Evolutionary conservation across 2,113 vertebrate genomes (phyloP), one percentile per base, ranked within the genome.

Genomic region (Campylomormyrus tamandua): DNA sequence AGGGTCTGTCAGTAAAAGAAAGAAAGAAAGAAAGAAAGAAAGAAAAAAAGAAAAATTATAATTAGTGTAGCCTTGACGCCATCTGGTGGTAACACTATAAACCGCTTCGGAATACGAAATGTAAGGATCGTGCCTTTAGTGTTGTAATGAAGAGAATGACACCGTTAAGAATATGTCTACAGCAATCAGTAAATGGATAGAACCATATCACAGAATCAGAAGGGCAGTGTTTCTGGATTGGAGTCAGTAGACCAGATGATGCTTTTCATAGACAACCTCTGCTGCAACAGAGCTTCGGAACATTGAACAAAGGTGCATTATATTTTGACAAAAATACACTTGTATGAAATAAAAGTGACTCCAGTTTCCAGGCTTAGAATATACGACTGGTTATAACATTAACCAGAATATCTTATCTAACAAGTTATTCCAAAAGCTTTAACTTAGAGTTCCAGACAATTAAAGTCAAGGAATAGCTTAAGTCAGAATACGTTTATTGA

Each of bases 31-130:
- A 70, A 45, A 21, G 0, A 21, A 66, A 27, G 21, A 70, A 45
- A 21, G 0, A 21, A 66, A 27, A 7, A 62, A 62, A 62, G 7
- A 58, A 58, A 70, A 17, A 66, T 39, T 74, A 46, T n/a, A 88
- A 83, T 46, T 4, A 27, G 3, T 62, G 21, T 62, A 62, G 6
- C 21, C 1, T 52, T 46, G 48, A 5, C 62, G 89, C 56, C 84
- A 90, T 77, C 89, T 90, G 27, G 45, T 39, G 89, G 89, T 62
- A 58, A 87, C 4, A 90, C 1, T 2, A 24, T 46, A 45, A 39
- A 88, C 24, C 39, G 2, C 7, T 17, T 52, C 39, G 15, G 19
- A 31, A 13, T 3, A 52, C 2, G 2, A 39, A 77, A 42, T 42
- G 74, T 6, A 7, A 1, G 31, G 74, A 77, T n/a, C 46, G 45